Percentiles rank a stretch among this genome's conserved stretches.
Evolutionary conservation across 2,888 invertebrate species (phyloP).

Genomic region (Drosophila barbarae): DNA sequence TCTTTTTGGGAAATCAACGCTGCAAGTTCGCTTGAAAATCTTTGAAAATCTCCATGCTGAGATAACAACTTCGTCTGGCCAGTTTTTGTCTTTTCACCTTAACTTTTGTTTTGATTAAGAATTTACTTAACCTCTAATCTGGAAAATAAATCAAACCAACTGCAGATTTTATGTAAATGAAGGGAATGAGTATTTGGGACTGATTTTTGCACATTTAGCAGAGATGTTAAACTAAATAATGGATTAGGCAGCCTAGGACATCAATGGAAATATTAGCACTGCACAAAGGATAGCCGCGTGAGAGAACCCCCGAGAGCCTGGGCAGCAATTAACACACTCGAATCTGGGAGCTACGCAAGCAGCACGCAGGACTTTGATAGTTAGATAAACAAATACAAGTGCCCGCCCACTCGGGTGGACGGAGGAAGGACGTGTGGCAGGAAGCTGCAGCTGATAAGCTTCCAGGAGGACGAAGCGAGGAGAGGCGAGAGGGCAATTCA

Average conservation of each 20-base stretch:
- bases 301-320: constrained; percentile 5
- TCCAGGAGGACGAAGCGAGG: not conserved
- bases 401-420: constrained; percentile 35
- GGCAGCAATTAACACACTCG: constrained; percentile 69
- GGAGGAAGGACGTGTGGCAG: constrained; percentile 63
- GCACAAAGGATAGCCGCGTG: constrained; percentile 1
- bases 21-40: not conserved
- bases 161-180: constrained; percentile 3
- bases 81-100: constrained; percentile 6
- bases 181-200: not conserved
- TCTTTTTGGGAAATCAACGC: not conserved
- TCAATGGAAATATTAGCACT: constrained; percentile 35
- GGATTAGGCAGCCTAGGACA: constrained; percentile 46
- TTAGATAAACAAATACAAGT: constrained; percentile 71
- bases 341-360: constrained; percentile 61
- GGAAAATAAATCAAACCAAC: constrained; percentile 19
- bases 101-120: constrained; percentile 5
- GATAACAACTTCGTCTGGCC: not conserved
- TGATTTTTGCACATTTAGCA: constrained; percentile 38
- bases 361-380: constrained; percentile 71
- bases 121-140: constrained; percentile 27
- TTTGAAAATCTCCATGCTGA: not conserved
- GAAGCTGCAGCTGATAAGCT: constrained; percentile 63
- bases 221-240: constrained; percentile 45
- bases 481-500: constrained; percentile 46